Conservation (phyloP, 92 coral and sea anemone species). For the Palythoa caribaeorum region DNA sequence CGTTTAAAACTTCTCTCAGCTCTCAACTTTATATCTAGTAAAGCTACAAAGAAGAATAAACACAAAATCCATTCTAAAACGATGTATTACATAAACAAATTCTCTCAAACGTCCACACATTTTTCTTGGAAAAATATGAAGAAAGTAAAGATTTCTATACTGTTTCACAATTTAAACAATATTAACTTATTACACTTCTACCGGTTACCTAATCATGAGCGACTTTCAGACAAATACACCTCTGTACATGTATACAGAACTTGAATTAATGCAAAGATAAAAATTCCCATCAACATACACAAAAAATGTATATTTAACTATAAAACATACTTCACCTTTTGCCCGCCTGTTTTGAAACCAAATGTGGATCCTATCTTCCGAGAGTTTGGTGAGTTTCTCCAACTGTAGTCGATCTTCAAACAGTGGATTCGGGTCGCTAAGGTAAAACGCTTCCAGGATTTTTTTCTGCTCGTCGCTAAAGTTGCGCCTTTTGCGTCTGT, state of each 20-base stretch:
- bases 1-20: too few species aligned
- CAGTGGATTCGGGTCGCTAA: conserved; percentile 25
- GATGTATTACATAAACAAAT: too few species aligned
- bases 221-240: background rate
- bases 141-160: too few species aligned
- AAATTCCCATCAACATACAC: background rate
- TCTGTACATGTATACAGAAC: background rate
- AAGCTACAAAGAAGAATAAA: too few species aligned
- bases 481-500: conserved; percentile 36
- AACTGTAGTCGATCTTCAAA: conserved; percentile 29
- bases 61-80: too few species aligned
- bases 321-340: conserved; percentile 6
- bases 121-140: too few species aligned
- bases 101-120: too few species aligned
- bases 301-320: background rate
- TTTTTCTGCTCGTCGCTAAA: conserved; percentile 27
- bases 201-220: too few species aligned
- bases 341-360: conserved; percentile 53
- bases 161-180: background rate
- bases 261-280: too few species aligned
- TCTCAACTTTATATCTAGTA: too few species aligned
- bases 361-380: conserved; percentile 40
- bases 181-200: too few species aligned
- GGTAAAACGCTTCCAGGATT: conserved; percentile 28
- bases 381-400: conserved; percentile 36